Conservation (phyloP, 2,888 invertebrate genomes). For the Lobophora halterata region DNA sequence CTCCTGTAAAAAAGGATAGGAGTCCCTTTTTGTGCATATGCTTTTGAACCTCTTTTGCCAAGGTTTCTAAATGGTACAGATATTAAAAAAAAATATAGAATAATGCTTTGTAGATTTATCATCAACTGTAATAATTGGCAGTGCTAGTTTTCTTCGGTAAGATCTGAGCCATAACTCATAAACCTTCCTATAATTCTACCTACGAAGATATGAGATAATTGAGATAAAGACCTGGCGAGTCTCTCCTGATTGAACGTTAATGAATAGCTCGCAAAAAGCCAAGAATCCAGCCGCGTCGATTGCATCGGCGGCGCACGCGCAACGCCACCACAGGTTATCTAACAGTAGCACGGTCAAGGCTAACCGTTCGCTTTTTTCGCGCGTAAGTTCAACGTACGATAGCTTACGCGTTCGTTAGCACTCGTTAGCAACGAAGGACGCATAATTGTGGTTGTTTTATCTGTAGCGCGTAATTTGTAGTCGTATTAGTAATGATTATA, state of each 20-base stretch:
- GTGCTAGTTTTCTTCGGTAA: too few relatives aligned
- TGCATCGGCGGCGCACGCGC: constrained; percentile 23
- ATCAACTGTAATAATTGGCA: too few relatives aligned
- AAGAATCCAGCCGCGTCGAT: constrained; percentile 13
- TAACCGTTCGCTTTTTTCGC: constrained; percentile 63
- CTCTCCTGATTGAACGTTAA: background rate
- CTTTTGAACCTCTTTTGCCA: too few relatives aligned
- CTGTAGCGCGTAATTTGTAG: constrained; percentile 20
- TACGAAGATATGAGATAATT: too few relatives aligned
- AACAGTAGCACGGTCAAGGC: constrained; percentile 69
- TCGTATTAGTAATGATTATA: constrained; percentile 25
- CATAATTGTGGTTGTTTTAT: constrained; percentile 32
- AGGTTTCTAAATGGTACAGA: too few relatives aligned
- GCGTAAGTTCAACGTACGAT: constrained; percentile 66
- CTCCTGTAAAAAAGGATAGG: too few relatives aligned
- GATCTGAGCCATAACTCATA: too few relatives aligned
- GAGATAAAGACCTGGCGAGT: too few relatives aligned
- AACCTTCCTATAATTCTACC: too few relatives aligned
- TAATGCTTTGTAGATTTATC: too few relatives aligned
- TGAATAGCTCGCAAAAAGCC: constrained; percentile 25
- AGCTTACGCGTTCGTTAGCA: constrained; percentile 8
- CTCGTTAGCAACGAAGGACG: constrained; percentile 8
- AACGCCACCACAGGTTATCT: constrained; percentile 20
- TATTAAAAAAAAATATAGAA: too few relatives aligned
- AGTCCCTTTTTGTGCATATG: too few relatives aligned